A percentile compares a stretch with the other conserved stretches of the same genome.
These are phyloP conservation scores for Poeciliopsis occidentalis DNA, from an alignment of 2,113 vertebrate species.

Conservation along the genomic window DNA sequence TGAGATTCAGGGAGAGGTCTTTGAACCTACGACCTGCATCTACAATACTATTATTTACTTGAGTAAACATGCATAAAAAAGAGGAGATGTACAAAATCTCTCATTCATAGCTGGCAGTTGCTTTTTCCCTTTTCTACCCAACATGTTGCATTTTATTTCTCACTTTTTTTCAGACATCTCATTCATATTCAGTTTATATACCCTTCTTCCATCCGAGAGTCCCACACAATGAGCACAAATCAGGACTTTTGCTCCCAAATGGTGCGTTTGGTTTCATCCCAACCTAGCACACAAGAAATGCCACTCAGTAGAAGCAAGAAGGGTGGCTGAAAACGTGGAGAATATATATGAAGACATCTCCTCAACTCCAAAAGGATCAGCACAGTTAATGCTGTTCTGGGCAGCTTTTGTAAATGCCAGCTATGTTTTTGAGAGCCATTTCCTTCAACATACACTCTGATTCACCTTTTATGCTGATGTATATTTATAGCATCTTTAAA, in stretches of 20 bases:
- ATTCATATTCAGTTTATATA: slow-evolving; percentile 12
- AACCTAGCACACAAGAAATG: slow-evolving; percentile 7
- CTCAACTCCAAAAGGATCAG: slow-evolving; percentile 6
- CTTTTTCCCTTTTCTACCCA: slow-evolving; percentile 14
- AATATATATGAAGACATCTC: slow-evolving; percentile 17
- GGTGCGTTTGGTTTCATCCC: slow-evolving; percentile 42
- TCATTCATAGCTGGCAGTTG: neutral
- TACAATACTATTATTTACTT: neutral
- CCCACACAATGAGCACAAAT: slow-evolving; percentile 24
- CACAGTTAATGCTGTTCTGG: neutral
- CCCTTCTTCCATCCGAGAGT: slow-evolving; percentile 9
- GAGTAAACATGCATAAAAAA: neutral
- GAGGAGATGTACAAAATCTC: too few relatives aligned
- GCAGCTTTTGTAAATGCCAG: slow-evolving; percentile 15
- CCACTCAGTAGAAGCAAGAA: slow-evolving; percentile 23
- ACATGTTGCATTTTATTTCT: slow-evolving; percentile 9
- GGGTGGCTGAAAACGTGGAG: neutral
- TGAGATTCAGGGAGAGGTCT: neutral
- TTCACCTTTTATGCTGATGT: slow-evolving; percentile 19
- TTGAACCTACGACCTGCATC: neutral
- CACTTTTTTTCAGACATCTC: slow-evolving; percentile 18
- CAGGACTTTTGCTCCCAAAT: slow-evolving; percentile 37
- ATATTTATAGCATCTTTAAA: slow-evolving; percentile 46
- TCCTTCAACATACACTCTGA: slow-evolving; percentile 19
- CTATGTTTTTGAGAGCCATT: slow-evolving; percentile 25